Evolutionary conservation across 2,113 vertebrate species (phyloP).

Genomic region (Chaetops frenatus): DNA sequence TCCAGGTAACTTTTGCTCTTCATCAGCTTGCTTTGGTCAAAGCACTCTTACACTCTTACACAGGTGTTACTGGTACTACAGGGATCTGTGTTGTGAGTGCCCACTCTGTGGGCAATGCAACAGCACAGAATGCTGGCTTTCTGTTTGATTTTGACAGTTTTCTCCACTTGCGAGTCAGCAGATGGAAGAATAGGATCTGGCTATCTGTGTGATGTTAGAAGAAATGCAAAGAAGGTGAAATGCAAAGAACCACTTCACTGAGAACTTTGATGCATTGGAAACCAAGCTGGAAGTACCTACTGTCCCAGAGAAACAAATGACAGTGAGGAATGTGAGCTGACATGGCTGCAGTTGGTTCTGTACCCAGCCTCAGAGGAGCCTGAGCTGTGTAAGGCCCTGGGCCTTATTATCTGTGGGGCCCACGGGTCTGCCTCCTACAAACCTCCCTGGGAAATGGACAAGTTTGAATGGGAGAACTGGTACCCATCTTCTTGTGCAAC

Average conservation of each 20-base stretch:
- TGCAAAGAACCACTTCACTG: background rate
- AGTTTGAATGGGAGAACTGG: background rate
- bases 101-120: background rate
- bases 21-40: background rate
- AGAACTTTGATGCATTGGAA: background rate
- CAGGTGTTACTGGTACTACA: background rate
- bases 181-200: background rate
- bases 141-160: background rate
- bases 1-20: background rate
- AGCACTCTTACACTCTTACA: rapidly evolving
- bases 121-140: background rate
- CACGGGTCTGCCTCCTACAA: rapidly evolving
- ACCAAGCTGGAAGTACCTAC: background rate
- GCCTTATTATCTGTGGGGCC: background rate
- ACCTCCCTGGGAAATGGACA: background rate
- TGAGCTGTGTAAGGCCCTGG: background rate
- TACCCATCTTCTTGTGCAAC: background rate
- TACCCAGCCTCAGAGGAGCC: background rate
- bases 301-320: background rate
- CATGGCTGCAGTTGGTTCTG: background rate
- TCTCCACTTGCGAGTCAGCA: background rate
- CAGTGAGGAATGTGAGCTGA: background rate
- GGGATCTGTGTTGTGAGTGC: background rate
- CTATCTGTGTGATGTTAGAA: background rate
- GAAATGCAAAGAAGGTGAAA: background rate